Percentiles rank a stretch among this genome's conserved stretches.
Evolutionary conservation across 2,797 vertebrate genomes (phyloP).

Genomic region (Champsocephalus esox): DNA sequence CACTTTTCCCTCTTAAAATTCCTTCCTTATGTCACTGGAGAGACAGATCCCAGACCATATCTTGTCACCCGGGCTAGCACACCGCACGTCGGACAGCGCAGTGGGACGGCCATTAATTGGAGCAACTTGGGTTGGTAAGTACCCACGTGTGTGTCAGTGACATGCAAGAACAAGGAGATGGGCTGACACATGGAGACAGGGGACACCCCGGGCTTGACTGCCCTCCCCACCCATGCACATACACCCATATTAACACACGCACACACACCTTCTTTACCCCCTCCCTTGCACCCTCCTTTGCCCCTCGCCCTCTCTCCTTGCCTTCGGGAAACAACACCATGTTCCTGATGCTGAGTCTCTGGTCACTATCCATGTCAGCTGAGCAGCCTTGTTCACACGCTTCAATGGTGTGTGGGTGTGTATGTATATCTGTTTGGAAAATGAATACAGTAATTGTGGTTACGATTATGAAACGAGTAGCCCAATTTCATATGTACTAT

Average conservation of each 20-base stretch:
- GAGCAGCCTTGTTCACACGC: conserved; percentile 51
- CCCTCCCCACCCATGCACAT: conserved; percentile 15
- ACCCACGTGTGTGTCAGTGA: conserved; percentile 87
- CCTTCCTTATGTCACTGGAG: conserved; percentile 92
- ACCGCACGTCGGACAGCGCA: conserved; percentile 89
- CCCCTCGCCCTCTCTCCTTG: conserved; percentile 56
- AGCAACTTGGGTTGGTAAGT: conserved; percentile 91
- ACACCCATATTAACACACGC: conserved; percentile 16
- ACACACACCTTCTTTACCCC: conserved; percentile 25
- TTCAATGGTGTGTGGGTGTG: conserved; percentile 14
- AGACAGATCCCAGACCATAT: conserved; percentile 96
- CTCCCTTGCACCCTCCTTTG: conserved; percentile 42
- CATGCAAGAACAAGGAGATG: conserved; percentile 83
- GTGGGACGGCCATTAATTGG: conserved; percentile 98
- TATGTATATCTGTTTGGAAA: conserved; percentile 14
- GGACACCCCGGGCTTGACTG: conserved; percentile 75
- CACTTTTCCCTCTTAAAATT: conserved; percentile 82
- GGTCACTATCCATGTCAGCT: conserved; percentile 71
- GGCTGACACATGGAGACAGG: conserved; percentile 84
- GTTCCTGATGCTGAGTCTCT: conserved; percentile 71
- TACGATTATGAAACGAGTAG: not conserved
- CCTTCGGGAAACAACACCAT: conserved; percentile 78
- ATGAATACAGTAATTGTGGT: conserved; percentile 2
- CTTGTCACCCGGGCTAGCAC: conserved; percentile 92
- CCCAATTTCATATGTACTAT: not conserved